Percentiles rank a stretch among this genome's conserved stretches.
Evolutionary conservation across 2,797 vertebrate species (phyloP).

Genomic region (Apogon talboti): DNA sequence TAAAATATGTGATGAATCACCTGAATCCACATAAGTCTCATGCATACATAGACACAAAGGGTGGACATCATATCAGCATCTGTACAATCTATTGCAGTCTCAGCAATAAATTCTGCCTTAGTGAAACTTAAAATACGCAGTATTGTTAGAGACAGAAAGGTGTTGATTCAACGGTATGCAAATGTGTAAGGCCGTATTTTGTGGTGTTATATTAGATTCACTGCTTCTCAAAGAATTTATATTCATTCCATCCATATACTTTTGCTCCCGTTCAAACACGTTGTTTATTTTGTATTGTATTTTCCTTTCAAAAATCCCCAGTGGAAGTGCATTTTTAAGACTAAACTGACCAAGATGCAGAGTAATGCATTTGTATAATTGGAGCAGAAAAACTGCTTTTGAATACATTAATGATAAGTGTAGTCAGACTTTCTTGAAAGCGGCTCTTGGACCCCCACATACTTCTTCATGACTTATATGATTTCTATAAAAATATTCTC

Average conservation of each 20-base stretch:
- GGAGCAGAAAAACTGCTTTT: not conserved
- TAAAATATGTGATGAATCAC: not conserved
- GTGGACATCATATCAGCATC: not conserved
- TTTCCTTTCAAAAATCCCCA: not conserved
- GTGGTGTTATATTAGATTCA: slow-evolving; percentile 1
- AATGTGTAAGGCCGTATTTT: slow-evolving; percentile 11
- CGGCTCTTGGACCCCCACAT: not conserved
- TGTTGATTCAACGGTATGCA: slow-evolving; percentile 17
- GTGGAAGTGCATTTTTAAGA: slow-evolving; percentile 32
- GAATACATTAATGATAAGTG: slow-evolving; percentile 13
- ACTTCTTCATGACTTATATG: not conserved
- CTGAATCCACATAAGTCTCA: not conserved
- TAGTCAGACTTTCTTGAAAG: not conserved
- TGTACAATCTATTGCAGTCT: not conserved
- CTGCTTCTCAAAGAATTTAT: not conserved
- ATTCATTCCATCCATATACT: not conserved
- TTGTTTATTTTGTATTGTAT: not conserved
- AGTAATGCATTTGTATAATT: slow-evolving; percentile 15
- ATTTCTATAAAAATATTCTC: slow-evolving; percentile 10
- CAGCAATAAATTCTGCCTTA: slow-evolving; percentile 6
- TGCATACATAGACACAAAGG: not conserved
- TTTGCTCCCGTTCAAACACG: not conserved
- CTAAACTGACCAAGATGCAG: slow-evolving; percentile 5
- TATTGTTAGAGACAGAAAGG: not conserved
- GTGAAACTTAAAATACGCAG: slow-evolving; percentile 3